These are phyloP conservation scores for Pemphigus obesinymphae DNA, from an alignment of 1,140 invertebrate genomes.

Conservation along the genomic window DNA sequence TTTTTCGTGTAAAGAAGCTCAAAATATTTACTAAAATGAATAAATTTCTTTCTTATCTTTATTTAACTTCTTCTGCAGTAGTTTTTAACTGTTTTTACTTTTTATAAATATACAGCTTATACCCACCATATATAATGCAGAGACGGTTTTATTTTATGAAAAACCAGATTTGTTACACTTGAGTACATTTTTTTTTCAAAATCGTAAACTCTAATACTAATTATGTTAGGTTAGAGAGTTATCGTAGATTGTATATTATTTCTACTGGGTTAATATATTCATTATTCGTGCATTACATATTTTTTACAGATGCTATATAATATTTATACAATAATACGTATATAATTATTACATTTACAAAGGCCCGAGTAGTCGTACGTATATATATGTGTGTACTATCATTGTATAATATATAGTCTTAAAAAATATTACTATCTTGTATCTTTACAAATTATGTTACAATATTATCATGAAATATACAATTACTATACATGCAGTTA, in stretches of 20 bases:
- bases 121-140: background rate
- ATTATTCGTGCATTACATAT: background rate
- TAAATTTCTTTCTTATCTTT: slow-evolving; percentile 9
- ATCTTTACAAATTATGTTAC: no score
- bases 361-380: no score
- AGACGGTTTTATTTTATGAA: background rate
- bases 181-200: background rate
- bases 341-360: background rate
- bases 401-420: no score
- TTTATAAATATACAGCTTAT: background rate
- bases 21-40: slow-evolving; percentile 9
- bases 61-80: background rate
- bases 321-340: background rate
- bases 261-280: background rate
- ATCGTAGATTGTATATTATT: background rate
- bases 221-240: background rate
- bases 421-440: no score
- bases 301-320: no score
- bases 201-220: background rate
- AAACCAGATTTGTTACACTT: background rate
- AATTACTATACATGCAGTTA: no score
- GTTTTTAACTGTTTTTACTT: background rate
- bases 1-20: background rate
- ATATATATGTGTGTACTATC: no score
- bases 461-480: no score